A percentile compares a stretch with the other conserved stretches of the same genome.
Evolutionary conservation across 2,888 invertebrate species (phyloP).

Genomic region (Bembecia ichneumoniformis): DNA sequence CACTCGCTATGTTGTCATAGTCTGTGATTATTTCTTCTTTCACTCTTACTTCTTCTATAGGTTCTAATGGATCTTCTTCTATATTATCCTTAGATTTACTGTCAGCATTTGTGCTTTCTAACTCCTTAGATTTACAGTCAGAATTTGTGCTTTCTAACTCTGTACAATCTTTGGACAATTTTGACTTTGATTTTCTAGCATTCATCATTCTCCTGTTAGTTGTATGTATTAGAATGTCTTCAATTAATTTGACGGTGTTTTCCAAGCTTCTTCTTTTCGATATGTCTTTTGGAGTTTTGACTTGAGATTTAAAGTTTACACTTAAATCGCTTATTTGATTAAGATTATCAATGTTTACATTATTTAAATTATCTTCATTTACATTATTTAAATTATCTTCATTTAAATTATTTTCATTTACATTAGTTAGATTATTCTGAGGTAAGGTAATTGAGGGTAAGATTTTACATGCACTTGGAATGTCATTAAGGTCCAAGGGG

Average conservation of each 20-base stretch:
- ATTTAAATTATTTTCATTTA: too few species aligned
- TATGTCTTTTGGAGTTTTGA: constrained; percentile 19
- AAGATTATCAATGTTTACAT: background rate
- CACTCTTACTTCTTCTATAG: constrained; percentile 8
- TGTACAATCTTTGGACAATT: background rate
- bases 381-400: too few species aligned
- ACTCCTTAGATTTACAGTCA: background rate
- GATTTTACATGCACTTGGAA: background rate
- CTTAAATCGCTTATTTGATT: constrained; percentile 18
- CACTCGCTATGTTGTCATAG: background rate
- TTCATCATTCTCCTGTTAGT: constrained; percentile 6
- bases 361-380: too few species aligned
- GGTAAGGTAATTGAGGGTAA: too few species aligned
- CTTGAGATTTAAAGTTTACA: constrained; percentile 19
- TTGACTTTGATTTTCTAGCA: background rate
- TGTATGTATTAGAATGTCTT: constrained; percentile 40
- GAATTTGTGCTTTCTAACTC: background rate
- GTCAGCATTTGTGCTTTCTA: too few species aligned
- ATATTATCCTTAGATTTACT: background rate
- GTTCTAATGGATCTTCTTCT: constrained; percentile 5
- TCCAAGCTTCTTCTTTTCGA: constrained; percentile 44
- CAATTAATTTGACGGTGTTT: constrained; percentile 49
- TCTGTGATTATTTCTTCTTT: constrained; percentile 6
- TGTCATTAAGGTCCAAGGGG: too few species aligned
- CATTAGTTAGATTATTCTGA: too few species aligned